Evolutionary conservation across 1,140 invertebrate genomes (phyloP), one percentile per base, ranked within the genome.

Genomic region (Rhagoletis pomonella): DNA sequence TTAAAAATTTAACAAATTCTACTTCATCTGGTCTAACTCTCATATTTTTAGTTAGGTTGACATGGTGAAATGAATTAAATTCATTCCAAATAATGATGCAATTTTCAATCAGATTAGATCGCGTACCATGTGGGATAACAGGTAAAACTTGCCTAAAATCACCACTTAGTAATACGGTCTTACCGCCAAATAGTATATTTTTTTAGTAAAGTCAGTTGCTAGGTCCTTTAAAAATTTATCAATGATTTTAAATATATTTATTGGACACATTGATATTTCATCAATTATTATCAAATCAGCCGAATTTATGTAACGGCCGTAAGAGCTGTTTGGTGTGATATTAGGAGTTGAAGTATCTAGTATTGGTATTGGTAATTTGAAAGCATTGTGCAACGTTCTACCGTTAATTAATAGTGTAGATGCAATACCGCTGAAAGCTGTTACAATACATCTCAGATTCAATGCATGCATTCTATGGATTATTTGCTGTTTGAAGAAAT

Each of bases 381-480:
- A 92, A 50, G 88, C 88, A 44, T 87, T 86, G 88, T 92, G 91
- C 3, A 90, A 87, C 2, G 90, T 93, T 84, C 65, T 89, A 60
- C 90, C 89, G 50, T 87, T 86, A 19, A 85, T 86, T 50, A 92
- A 86, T 29, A 62, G 88, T 14, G 73, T 89, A 17, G 91, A 89
- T 42, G 91, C 90, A 42, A 93, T 91, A 17, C 91, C 91, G 19
- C 90, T 91, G 81, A 81, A 92, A 19, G 90, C 90, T 29, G 90
- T 87, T 17, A 65, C 42, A 50, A 89, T 67, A 69, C 85, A 87
- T 50, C 19, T 73, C 0, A 67, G 39, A 81, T 88, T 50, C 17
- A 85, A 4, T 64, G 58, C 44, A 10, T 60, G 77, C 0, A 90
- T 9, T 19, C 87, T 29, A 65, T 88, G 47, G 14, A 90, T 88